These are phyloP conservation scores for Drosophila setosimentum DNA, from an alignment of 2,888 invertebrate species.

Conservation along the genomic window DNA sequence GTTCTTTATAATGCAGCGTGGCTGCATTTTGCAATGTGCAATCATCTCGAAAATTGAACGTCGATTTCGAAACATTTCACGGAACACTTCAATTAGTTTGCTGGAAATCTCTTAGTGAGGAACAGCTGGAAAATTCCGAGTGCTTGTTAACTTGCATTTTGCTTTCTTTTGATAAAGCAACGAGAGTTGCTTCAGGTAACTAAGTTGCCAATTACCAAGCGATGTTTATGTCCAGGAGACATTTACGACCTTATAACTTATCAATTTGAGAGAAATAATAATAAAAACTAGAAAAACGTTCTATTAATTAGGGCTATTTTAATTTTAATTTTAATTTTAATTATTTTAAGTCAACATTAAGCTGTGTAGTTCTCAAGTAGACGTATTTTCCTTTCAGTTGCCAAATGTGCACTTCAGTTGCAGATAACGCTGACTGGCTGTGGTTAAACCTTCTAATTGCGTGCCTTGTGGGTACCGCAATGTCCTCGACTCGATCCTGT, in stretches of 20 bases:
- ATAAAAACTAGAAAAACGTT: not conserved
- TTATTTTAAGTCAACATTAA: no score
- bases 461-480: slow-evolving; percentile 47
- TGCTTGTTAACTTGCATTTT: slow-evolving; percentile 43
- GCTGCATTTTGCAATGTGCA: slow-evolving; percentile 63
- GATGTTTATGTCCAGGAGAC: not conserved
- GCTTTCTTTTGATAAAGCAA: slow-evolving; percentile 56
- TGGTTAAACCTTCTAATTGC: slow-evolving; percentile 61
- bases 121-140: slow-evolving; percentile 13
- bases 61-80: slow-evolving; percentile 84
- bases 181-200: not conserved
- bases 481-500: slow-evolving; percentile 10
- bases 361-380: no score
- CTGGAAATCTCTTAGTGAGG: slow-evolving; percentile 33
- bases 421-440: slow-evolving; percentile 26
- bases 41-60: slow-evolving; percentile 83
- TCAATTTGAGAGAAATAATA: not conserved
- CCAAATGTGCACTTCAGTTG: slow-evolving; percentile 34
- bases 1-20: slow-evolving; percentile 17
- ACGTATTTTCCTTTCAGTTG: slow-evolving; percentile 12
- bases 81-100: slow-evolving; percentile 82
- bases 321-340: no score
- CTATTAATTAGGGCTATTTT: not conserved
- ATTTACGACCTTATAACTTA: not conserved
- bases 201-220: not conserved